Base-by-base conservation (phyloP, 1,140 invertebrate genomes). In the Armadillidium nasatum region DNA sequence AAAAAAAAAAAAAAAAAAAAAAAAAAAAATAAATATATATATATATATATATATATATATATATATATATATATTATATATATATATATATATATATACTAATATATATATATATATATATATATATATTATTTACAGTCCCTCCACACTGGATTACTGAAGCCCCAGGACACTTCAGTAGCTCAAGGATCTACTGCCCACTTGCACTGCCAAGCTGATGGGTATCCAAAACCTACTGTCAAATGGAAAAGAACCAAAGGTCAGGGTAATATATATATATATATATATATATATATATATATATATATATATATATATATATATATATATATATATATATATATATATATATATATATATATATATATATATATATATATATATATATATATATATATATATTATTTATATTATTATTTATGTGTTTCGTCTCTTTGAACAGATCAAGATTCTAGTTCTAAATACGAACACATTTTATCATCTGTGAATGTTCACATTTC, bases 61-160 rank as follows among this genome's bases (percentile, higher is more conserved):
- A 73, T 71, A 80, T 50, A 22, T 19, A n/a, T 66, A 46, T 21
- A 19, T 50, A 19, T 44, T 22, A 60, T 71, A 15, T 75, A 19
- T 69, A 22, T 78, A 76, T 60, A 74, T 44, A 74, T 74, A n/a
- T 33, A 33, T 33, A 33, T 33, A 33, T 33, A n/a, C n/a, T n/a
- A 33, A 33, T 33, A 33, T 33, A 33, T 78, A 82, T 46, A 66
- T 33, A 69, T 60, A 75, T 33, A 33, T 33, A 33, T 33, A 33
- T 33, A 33, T 33, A 33, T 33, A 33, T 46, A 46, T 10, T 44
- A 10, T 21, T 44, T 81, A 83, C 87, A 97, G 95, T 98, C 82
- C 95, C 95, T 79, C 95, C 96, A 78, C 91, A 94, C 84, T 98
- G 96, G 95, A 95, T 96, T 83, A 88, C 95, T 82, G 94, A 97